These are phyloP conservation scores for Alitta virens DNA, from an alignment of 2,888 invertebrate species.

Conservation along the genomic window DNA sequence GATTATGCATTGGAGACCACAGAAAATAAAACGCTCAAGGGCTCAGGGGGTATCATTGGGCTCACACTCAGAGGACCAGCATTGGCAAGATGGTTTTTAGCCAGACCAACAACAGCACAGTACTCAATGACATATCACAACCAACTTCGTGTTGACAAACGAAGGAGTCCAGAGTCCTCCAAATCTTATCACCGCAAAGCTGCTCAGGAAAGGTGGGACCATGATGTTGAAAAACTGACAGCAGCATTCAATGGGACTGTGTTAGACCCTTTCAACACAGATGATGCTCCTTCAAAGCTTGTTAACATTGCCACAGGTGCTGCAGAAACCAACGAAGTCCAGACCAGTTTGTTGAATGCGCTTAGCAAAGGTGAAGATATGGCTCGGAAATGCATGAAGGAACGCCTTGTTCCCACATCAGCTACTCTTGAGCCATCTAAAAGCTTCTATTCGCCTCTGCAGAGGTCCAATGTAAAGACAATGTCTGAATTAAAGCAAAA, in stretches of 20 bases:
- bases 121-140: not conserved
- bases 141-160: not conserved
- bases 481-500: too few relatives aligned
- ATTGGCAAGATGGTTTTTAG: conserved; percentile 3
- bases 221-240: not conserved
- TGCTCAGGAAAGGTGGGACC: not conserved
- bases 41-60: conserved; percentile 3
- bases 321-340: too few relatives aligned
- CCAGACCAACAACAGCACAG: not conserved
- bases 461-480: too few relatives aligned
- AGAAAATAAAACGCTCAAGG: conserved; percentile 5
- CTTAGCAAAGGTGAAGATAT: too few relatives aligned
- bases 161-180: too few relatives aligned
- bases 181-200: too few relatives aligned
- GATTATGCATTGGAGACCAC: conserved; percentile 7
- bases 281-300: too few relatives aligned
- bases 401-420: not conserved
- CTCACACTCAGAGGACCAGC: not conserved
- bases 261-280: too few relatives aligned
- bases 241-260: not conserved
- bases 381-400: too few relatives aligned
- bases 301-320: not conserved
- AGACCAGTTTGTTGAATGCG: too few relatives aligned
- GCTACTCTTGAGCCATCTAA: not conserved
- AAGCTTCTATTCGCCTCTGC: too few relatives aligned